A percentile compares a stretch with the other conserved stretches of the same genome.
These are phyloP conservation scores for Poicephalus meyeri DNA, from an alignment of 2,113 vertebrate species.

Conservation along the genomic window DNA sequence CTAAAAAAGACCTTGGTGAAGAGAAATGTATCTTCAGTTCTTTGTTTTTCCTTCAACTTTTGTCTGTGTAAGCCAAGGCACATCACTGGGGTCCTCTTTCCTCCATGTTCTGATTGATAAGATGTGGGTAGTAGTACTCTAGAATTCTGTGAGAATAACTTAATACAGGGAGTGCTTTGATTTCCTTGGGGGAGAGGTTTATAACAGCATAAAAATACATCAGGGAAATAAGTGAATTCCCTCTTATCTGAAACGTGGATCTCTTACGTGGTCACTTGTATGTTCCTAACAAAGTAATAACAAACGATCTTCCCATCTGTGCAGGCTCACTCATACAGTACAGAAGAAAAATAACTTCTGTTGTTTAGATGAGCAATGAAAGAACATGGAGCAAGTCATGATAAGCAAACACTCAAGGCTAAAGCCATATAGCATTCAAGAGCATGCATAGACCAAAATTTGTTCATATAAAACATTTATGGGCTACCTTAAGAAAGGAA, in stretches of 20 bases:
- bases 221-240: neutral
- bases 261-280: constrained; percentile 24
- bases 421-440: neutral
- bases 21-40: neutral
- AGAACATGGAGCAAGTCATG: neutral
- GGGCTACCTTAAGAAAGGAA: neutral
- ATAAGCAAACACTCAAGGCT: neutral
- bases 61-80: neutral
- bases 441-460: neutral
- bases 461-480: neutral
- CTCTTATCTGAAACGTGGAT: constrained; percentile 4
- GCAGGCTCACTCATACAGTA: neutral
- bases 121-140: neutral
- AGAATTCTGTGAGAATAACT: neutral
- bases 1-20: neutral
- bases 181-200: neutral
- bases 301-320: constrained; percentile 56
- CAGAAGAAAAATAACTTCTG: constrained; percentile 53
- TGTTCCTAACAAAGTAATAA: constrained; percentile 21
- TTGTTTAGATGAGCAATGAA: constrained; percentile 45
- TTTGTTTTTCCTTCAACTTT: neutral
- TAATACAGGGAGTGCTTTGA: neutral
- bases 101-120: neutral
- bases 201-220: neutral
- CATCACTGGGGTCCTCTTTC: neutral